Evolutionary conservation across 2,797 vertebrate species (phyloP), one percentile per base, ranked within the genome.

Genomic region (Dipus sagitta): DNA sequence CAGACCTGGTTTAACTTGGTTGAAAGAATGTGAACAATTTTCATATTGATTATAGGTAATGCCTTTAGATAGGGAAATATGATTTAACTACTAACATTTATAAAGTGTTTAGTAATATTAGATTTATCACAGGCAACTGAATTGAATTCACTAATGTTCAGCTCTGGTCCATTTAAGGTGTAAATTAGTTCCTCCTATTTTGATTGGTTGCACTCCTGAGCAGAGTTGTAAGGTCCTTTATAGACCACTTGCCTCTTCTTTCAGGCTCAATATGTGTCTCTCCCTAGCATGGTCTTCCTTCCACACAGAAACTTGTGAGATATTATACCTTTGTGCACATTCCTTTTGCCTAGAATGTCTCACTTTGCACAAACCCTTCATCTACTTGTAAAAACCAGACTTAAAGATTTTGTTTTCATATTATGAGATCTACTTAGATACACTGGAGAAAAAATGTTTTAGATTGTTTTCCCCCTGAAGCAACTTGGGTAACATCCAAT

Each of bases 371-470:
- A 52, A 47, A 20, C 62, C 24, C 26, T 91, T 90, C 77, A 92
- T 84, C 32, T 54, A 28, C n/a, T 58, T 68, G 18, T 88, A 86
- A 86, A 9, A 76, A 17, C 4, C 23, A 92, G 76, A 91, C 62
- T 87, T 92, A 28, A 81, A 94, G 81, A 84, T 42, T 92, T 23
- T 68, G 62, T 17, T 38, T 76, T 54, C 78, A 62, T 3, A 42
- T 78, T 62, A 87, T 65, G 21, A 38, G n/a, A 83, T 90, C 52
- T 92, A 17, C 58, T 84, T 58, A 91, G 70, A 62, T 38, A 79
- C 9, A 94, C 76, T 89, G 42, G 64, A 94, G 72, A 92, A 67
- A 89, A 89, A 70, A 72, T 13, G 2, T 68, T 93, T 93, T 42
- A 72, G 14, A 23, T 81, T 47, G 47, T 74, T 86, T 91, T 78